Evolutionary conservation across 1,140 invertebrate genomes (phyloP), one percentile per base, ranked within the genome.

Genomic region (Meloidogyne exigua): DNA sequence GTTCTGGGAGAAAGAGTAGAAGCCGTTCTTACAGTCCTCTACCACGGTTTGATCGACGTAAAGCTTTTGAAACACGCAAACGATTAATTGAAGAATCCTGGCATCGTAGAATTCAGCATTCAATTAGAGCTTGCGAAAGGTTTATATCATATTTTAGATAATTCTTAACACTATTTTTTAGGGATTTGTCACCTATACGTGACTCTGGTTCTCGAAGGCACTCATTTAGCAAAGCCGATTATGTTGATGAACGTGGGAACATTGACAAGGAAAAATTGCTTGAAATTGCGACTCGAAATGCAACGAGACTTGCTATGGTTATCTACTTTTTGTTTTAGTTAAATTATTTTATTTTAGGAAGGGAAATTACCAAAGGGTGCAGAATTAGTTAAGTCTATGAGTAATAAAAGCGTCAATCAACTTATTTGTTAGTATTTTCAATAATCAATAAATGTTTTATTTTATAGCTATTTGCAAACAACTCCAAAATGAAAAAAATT

Each of bases 231-330:
- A 44, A 23, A 67, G 67, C 21, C 2, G 64, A 78, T 67, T 78
- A 78, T 32, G 28, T 26, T 15, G 76, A 78, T 42, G 64, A 75
- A 62, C 42, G 28, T 28, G 76, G 76, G 0, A 36, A 25, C 13
- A 78, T 78, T 42, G 76, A 78, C n/a, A 78, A 78, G 25, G 44
- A 77, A 25, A 78, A 76, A 32, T 39, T 78, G 39, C 39, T 78
- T 18, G 76, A 78, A 70, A 78, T 78, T 68, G 76, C 76, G n/a
- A 78, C 76, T 12, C 36, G 49, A 15, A 78, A 78, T 44, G 76
- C 76, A 32, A 78, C 76, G n/a, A 72, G 39, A 26, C 65, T 78
- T 15, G 76, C 76, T 49, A 78, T 78, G 76, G 76, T 78, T 65
- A 25, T 39, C 11, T 49, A 44, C 42, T 67, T 0, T 7, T 3